Percentiles rank a stretch among this genome's conserved stretches.
Conservation (phyloP, 2,888 invertebrate species). For the Agriopis marginaria region DNA sequence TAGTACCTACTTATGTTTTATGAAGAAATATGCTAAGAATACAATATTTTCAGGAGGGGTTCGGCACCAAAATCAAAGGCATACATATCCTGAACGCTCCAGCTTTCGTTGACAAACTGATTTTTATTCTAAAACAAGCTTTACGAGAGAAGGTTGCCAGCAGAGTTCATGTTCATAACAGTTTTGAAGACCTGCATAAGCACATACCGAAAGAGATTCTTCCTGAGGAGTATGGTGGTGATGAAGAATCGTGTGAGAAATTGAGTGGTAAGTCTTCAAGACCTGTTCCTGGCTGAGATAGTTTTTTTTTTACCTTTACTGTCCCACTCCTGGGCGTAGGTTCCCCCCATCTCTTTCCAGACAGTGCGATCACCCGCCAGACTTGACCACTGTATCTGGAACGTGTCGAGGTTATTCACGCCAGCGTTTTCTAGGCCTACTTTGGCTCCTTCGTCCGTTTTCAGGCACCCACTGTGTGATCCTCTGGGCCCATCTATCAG, state of each 20-base stretch:
- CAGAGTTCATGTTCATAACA: slow-evolving; percentile 71
- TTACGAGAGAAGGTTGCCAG: slow-evolving; percentile 74
- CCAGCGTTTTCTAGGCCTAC: too few relatives aligned
- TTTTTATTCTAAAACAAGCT: slow-evolving; percentile 72
- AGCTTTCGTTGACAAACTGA: slow-evolving; percentile 69
- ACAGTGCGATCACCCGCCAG: too few relatives aligned
- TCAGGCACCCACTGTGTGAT: too few relatives aligned
- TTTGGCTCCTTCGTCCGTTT: too few relatives aligned
- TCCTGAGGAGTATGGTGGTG: slow-evolving; percentile 75
- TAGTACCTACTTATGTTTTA: background rate
- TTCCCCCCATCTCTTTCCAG: too few relatives aligned
- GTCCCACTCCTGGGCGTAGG: too few relatives aligned
- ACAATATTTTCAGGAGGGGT: slow-evolving; percentile 68
- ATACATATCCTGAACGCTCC: slow-evolving; percentile 79
- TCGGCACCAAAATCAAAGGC: slow-evolving; percentile 78
- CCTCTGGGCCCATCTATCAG: too few relatives aligned
- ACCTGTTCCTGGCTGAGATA: too few relatives aligned
- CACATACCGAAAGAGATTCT: slow-evolving; percentile 74
- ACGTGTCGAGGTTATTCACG: too few relatives aligned
- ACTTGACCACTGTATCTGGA: too few relatives aligned
- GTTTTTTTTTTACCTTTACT: too few relatives aligned
- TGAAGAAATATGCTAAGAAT: background rate
- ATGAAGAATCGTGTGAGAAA: slow-evolving; percentile 61
- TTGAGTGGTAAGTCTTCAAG: slow-evolving; percentile 60
- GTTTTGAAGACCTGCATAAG: slow-evolving; percentile 71